Conservation (phyloP, 1,140 invertebrate genomes). For the Sesamia nonagrioides region DNA sequence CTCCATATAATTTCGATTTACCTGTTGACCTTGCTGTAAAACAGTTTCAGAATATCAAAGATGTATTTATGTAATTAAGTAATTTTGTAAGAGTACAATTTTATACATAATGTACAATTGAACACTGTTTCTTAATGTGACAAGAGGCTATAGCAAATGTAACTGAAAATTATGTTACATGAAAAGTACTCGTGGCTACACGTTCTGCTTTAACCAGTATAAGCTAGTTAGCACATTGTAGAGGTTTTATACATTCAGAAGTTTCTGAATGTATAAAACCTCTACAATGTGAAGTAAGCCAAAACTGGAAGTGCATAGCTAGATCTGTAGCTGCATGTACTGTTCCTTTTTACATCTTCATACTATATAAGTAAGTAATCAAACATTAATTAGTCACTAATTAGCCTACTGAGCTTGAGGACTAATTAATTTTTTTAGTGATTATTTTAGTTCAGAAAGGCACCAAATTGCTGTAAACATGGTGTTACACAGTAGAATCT, state of each 20-base stretch:
- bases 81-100: constrained; percentile 67
- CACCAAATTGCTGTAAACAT: not conserved
- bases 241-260: too few relatives aligned
- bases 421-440: too few relatives aligned
- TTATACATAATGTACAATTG: constrained; percentile 64
- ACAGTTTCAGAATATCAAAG: constrained; percentile 99
- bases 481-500: constrained; percentile 8
- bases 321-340: too few relatives aligned
- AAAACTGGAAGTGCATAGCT: too few relatives aligned
- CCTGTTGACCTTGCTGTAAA: constrained; percentile 98
- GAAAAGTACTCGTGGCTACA: too few relatives aligned
- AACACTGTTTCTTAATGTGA: constrained; percentile 42
- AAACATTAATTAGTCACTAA: too few relatives aligned
- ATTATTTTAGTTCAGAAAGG: not conserved
- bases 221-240: too few relatives aligned
- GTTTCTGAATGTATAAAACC: too few relatives aligned
- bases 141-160: constrained; percentile 19
- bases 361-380: too few relatives aligned
- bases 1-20: constrained; percentile 95
- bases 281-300: too few relatives aligned
- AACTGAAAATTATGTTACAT: not conserved
- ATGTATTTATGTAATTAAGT: constrained; percentile 93
- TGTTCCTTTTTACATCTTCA: too few relatives aligned
- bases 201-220: too few relatives aligned
- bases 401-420: not conserved